phyloP scores from a whole-genome alignment of 2,888 invertebrate species.

The Harmothoe impar region DNA sequence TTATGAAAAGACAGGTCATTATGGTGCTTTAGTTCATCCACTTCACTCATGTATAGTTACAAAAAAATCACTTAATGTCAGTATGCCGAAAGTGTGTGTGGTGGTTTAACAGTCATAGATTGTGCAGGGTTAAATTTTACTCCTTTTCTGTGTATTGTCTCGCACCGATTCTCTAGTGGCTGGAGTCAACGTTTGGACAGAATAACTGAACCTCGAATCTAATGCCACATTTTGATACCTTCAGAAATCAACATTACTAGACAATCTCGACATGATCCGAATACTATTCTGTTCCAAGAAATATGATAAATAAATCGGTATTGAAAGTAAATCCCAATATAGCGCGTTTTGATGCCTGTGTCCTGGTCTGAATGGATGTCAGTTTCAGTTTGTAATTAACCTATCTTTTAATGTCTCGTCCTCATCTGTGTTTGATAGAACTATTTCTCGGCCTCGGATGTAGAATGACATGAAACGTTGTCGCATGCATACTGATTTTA shows the following conservation, averaged over 20 bases:
- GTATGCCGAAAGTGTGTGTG: slow-evolving; percentile 25
- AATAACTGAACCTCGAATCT: too few species aligned
- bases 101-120: background rate
- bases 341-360: too few species aligned
- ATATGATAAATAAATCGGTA: background rate
- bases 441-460: slow-evolving; percentile 39
- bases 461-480: slow-evolving; percentile 48
- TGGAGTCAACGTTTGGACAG: too few species aligned
- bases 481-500: slow-evolving; percentile 44
- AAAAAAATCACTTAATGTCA: background rate
- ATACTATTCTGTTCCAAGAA: background rate
- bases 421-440: slow-evolving; percentile 51
- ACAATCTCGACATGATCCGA: background rate
- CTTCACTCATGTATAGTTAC: slow-evolving; percentile 7
- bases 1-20: slow-evolving; percentile 43
- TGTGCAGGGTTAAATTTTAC: background rate
- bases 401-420: background rate
- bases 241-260: too few species aligned
- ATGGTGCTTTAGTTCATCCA: slow-evolving; percentile 55
- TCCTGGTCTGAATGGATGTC: slow-evolving; percentile 31
- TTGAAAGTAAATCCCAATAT: too few species aligned
- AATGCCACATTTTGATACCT: too few species aligned
- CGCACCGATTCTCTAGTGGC: background rate
- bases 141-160: slow-evolving; percentile 19
- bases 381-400: slow-evolving; percentile 21